Conservation (phyloP, 1,140 invertebrate genomes). For the Microplitis demolitor region DNA sequence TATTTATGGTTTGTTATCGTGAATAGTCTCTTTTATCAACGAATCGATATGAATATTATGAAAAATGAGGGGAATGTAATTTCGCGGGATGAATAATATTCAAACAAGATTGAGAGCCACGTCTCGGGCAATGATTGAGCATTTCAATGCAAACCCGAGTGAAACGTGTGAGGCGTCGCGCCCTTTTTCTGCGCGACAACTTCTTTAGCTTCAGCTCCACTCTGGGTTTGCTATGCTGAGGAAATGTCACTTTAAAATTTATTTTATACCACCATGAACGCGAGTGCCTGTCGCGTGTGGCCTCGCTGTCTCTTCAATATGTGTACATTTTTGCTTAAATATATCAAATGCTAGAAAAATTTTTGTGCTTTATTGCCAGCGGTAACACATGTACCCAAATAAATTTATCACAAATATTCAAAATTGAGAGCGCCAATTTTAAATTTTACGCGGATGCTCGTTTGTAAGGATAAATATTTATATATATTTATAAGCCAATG, state of each 20-base stretch:
- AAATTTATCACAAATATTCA: too few relatives aligned
- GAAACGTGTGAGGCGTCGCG: background rate
- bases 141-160: slow-evolving; percentile 8
- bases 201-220: slow-evolving; percentile 1
- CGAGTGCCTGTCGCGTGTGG: slow-evolving; percentile 17
- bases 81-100: background rate
- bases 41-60: background rate
- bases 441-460: too few relatives aligned
- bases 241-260: slow-evolving; percentile 10
- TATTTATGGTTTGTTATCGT: background rate
- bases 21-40: background rate
- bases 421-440: too few relatives aligned
- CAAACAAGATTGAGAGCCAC: slow-evolving; percentile 4
- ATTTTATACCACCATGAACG: slow-evolving; percentile 18
- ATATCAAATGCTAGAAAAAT: too few relatives aligned
- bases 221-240: background rate
- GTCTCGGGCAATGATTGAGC: slow-evolving; percentile 7
- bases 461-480: too few relatives aligned
- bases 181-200: background rate
- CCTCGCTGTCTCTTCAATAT: too few relatives aligned
- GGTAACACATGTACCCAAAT: too few relatives aligned
- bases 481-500: too few relatives aligned
- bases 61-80: slow-evolving; percentile 1
- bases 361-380: too few relatives aligned
- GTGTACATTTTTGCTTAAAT: too few relatives aligned